These are phyloP conservation scores for Cassiopea xamachana DNA, from an alignment of 30 jellyfish, hydroid and myxozoan species.

Conservation along the genomic window DNA sequence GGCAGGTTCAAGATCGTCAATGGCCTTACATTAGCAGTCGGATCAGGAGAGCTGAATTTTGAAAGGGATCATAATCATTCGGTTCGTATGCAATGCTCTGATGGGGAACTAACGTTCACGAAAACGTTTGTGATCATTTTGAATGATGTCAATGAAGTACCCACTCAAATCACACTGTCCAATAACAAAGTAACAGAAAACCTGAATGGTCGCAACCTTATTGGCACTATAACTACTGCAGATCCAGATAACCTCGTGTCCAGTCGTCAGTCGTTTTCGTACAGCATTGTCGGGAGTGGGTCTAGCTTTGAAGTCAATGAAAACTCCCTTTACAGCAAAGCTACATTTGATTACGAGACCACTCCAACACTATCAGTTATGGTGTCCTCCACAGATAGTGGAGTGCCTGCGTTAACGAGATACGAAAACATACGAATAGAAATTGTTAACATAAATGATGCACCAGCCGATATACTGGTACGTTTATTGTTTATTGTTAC, in stretches of 20 bases:
- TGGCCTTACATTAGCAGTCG: slow-evolving; percentile 50
- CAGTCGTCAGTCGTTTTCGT: slow-evolving; percentile 62
- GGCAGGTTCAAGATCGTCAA: slow-evolving; percentile 42
- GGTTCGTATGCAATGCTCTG: slow-evolving; percentile 69
- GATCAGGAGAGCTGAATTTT: slow-evolving; percentile 57
- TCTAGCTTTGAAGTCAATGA: slow-evolving; percentile 47
- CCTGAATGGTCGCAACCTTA: slow-evolving; percentile 3
- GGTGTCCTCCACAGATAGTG: slow-evolving; percentile 76
- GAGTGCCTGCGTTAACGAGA: slow-evolving; percentile 70
- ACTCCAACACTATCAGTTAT: slow-evolving; percentile 27
- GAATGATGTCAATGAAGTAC: slow-evolving; percentile 89
- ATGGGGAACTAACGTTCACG: slow-evolving; percentile 44
- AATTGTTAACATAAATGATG: slow-evolving; percentile 79
- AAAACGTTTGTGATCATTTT: slow-evolving; percentile 48
- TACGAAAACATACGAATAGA: slow-evolving; percentile 39
- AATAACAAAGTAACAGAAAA: slow-evolving; percentile 66
- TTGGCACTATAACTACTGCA: slow-evolving; percentile 67
- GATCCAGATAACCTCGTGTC: slow-evolving; percentile 79
- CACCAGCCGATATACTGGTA: slow-evolving; percentile 85
- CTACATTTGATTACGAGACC: slow-evolving; percentile 57
- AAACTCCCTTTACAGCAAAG: slow-evolving; percentile 12
- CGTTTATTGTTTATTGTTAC: too few species aligned
- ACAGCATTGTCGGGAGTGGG: slow-evolving; percentile 60
- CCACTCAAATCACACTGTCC: slow-evolving; percentile 55
- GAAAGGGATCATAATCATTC: slow-evolving; percentile 38